A percentile compares a stretch with the other conserved stretches of the same genome.
Conservation (phyloP, 2,797 vertebrate species). For the Acomys russatus region DNA sequence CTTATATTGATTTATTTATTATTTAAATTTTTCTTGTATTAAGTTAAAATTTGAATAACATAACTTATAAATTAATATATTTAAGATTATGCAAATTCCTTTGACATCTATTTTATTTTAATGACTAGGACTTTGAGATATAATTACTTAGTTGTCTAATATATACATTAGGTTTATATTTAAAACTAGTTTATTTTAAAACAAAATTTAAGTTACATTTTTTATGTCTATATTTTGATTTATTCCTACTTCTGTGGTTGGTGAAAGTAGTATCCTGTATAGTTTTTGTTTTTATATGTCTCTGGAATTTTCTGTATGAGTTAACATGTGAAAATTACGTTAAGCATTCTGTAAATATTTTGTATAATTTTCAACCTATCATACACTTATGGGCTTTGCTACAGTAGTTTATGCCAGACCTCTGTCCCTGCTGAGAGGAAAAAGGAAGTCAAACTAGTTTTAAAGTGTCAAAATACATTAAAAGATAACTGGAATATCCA, state of each 20-base stretch:
- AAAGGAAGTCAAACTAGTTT: slow-evolving; percentile 18
- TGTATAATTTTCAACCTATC: neutral
- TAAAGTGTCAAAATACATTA: neutral
- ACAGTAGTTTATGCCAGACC: neutral
- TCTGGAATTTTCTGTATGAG: neutral
- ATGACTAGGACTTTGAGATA: neutral
- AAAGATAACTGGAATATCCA: neutral
- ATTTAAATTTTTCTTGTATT: neutral
- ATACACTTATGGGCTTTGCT: neutral
- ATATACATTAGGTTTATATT: neutral
- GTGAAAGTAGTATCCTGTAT: neutral
- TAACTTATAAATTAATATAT: neutral
- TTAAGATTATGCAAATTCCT: neutral
- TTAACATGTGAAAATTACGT: neutral
- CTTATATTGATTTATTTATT: neutral
- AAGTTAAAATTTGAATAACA: neutral
- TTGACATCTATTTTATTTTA: neutral
- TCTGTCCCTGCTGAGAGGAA: neutral
- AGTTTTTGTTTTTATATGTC: neutral
- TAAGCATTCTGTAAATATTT: neutral
- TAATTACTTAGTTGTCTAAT: neutral
- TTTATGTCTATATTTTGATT: neutral
- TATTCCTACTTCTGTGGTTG: neutral
- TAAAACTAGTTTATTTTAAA: neutral
- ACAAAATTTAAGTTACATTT: neutral